These are phyloP conservation scores for Amiota mariae DNA, from an alignment of 2,888 invertebrate species.

Conservation along the genomic window DNA sequence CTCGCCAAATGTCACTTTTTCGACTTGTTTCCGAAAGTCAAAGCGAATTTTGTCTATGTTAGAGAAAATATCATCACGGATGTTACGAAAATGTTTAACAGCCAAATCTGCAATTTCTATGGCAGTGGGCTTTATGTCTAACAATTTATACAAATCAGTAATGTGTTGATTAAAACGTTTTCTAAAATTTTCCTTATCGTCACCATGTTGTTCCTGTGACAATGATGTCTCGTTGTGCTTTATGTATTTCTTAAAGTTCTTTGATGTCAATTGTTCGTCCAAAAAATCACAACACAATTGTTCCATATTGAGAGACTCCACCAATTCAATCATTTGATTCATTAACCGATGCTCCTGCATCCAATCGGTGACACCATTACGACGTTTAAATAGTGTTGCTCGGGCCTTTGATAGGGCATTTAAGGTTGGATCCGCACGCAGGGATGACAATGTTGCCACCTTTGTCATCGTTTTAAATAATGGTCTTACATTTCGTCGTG, in stretches of 20 bases:
- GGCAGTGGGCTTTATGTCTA: neutral
- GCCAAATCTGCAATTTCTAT: neutral
- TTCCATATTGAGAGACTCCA: neutral
- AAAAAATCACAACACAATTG: neutral
- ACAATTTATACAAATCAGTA: neutral
- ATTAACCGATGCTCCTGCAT: neutral
- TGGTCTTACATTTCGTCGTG: neutral
- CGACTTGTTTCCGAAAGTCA: neutral
- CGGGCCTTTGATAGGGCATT: no score
- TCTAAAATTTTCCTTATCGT: neutral
- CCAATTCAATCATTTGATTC: neutral
- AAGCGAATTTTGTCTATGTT: neutral
- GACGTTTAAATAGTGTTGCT: neutral
- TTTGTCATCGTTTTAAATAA: neutral
- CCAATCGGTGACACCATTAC: neutral
- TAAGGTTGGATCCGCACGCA: neutral
- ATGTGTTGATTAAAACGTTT: neutral
- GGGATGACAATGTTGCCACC: neutral
- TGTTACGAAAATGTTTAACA: neutral
- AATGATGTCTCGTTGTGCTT: neutral
- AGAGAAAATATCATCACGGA: neutral
- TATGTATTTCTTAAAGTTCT: neutral
- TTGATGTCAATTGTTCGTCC: neutral
- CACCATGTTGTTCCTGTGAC: no score
- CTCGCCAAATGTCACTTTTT: neutral